Percentiles rank a stretch among this genome's conserved stretches.
Evolutionary conservation across 2,113 vertebrate species (phyloP).

Genomic region (Megaceryle maxima): DNA sequence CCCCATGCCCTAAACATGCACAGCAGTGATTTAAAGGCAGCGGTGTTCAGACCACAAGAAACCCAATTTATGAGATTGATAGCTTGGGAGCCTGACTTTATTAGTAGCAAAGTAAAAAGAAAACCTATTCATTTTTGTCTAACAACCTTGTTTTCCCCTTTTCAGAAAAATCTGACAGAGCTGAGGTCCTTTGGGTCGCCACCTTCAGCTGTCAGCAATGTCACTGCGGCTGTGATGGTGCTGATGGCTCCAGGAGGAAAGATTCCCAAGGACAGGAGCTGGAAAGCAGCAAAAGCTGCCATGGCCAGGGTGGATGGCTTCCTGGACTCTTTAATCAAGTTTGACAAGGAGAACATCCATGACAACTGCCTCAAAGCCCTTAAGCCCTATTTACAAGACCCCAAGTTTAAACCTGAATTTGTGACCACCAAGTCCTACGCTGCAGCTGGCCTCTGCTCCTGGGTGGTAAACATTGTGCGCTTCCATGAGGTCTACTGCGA

Average conservation of each 20-base stretch:
- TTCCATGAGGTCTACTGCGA: conserved; percentile 90
- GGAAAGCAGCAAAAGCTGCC: conserved; percentile 88
- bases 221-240: conserved; percentile 92
- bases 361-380: conserved; percentile 91
- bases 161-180: conserved; percentile 92
- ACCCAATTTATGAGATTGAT: conserved; percentile 31
- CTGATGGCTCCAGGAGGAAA: conserved; percentile 83
- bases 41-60: not conserved
- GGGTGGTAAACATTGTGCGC: conserved; percentile 91
- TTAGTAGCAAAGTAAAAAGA: conserved; percentile 23
- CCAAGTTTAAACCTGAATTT: conserved; percentile 86
- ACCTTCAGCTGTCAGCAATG: conserved; percentile 87
- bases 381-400: conserved; percentile 88
- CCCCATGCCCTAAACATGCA: not conserved
- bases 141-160: conserved; percentile 35
- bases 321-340: conserved; percentile 87
- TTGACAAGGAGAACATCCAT: conserved; percentile 93
- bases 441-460: conserved; percentile 92
- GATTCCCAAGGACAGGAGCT: conserved; percentile 93
- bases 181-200: conserved; percentile 93
- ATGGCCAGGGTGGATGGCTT: conserved; percentile 92
- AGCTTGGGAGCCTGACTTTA: not conserved
- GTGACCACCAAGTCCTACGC: conserved; percentile 87
- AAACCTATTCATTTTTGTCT: conserved; percentile 40
- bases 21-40: conserved; percentile 1